These are phyloP conservation scores for Lepetodrilus schrolli DNA, from an alignment of 2,888 invertebrate species.

Conservation along the genomic window DNA sequence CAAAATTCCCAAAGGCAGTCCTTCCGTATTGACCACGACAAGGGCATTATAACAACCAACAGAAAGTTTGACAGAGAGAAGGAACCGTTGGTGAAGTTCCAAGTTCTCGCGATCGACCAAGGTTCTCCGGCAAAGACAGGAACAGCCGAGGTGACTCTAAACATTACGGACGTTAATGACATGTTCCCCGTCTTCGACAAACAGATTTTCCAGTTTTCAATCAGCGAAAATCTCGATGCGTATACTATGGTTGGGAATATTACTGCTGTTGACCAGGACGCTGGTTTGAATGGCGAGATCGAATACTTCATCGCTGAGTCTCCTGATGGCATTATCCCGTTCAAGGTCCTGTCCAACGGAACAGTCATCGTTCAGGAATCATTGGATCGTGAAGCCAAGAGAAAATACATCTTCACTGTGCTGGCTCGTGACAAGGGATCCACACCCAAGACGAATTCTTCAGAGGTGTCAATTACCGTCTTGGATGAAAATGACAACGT, in stretches of 20 bases:
- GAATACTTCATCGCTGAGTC: conserved; percentile 32
- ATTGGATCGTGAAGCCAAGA: conserved; percentile 5
- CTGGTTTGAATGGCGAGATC: conserved; percentile 37
- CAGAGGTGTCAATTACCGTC: conserved; percentile 16
- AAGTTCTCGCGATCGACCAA: conserved; percentile 33
- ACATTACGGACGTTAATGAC: conserved; percentile 43
- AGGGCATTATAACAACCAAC: conserved; percentile 54
- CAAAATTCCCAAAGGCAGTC: conserved; percentile 6
- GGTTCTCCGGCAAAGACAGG: not conserved
- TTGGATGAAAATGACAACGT: conserved; percentile 29
- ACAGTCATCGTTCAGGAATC: conserved; percentile 16
- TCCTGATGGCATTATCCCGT: conserved; percentile 15
- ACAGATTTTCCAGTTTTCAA: conserved; percentile 35
- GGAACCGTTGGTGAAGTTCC: conserved; percentile 45
- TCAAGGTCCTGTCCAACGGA: conserved; percentile 25
- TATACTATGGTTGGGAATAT: conserved; percentile 34
- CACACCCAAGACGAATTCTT: conserved; percentile 25
- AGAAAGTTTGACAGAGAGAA: conserved; percentile 53
- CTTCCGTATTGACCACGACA: conserved; percentile 46
- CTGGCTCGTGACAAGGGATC: conserved; percentile 29
- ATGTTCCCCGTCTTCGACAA: conserved; percentile 38
- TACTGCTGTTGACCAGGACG: conserved; percentile 39
- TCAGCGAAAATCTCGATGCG: conserved; percentile 34
- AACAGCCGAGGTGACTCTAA: conserved; percentile 32
- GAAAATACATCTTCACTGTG: conserved; percentile 28